phyloP scores from a whole-genome alignment of 2,797 vertebrate genomes.

The Hybognathus amarus region DNA sequence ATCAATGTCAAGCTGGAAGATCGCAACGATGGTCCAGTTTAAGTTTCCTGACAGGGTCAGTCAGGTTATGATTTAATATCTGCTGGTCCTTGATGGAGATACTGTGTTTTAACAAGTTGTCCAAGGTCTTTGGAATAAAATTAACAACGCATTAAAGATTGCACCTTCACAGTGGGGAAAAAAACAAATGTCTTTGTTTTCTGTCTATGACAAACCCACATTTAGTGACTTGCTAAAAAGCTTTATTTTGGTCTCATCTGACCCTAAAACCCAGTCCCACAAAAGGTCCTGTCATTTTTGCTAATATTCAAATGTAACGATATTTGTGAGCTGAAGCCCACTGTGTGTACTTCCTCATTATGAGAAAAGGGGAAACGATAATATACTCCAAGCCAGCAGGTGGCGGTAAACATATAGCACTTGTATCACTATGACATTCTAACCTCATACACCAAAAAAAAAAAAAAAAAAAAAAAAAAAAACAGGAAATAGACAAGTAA shows the following conservation, averaged over 20 bases:
- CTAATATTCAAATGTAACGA: background rate
- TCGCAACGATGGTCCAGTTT: background rate
- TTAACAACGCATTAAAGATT: background rate
- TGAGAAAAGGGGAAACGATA: background rate
- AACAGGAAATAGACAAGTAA: slow-evolving; percentile 24
- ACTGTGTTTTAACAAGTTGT: background rate
- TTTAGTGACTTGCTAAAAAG: background rate
- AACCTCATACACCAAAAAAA: too few species aligned
- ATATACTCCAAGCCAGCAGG: slow-evolving; percentile 24
- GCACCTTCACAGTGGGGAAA: background rate
- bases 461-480: background rate
- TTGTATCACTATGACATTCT: background rate
- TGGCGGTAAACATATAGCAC: slow-evolving; percentile 3
- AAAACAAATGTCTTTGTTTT: background rate
- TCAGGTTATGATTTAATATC: too few species aligned
- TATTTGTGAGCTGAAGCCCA: background rate
- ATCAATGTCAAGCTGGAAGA: background rate
- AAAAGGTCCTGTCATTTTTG: background rate
- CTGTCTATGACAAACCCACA: background rate
- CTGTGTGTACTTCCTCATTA: background rate
- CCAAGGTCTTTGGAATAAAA: background rate
- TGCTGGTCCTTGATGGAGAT: background rate
- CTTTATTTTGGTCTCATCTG: background rate
- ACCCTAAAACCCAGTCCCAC: background rate
- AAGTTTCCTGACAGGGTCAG: background rate